A percentile compares a stretch with the other conserved stretches of the same genome.
Evolutionary conservation across 1,140 invertebrate genomes (phyloP).

Genomic region (Heliconius nattereri): DNA sequence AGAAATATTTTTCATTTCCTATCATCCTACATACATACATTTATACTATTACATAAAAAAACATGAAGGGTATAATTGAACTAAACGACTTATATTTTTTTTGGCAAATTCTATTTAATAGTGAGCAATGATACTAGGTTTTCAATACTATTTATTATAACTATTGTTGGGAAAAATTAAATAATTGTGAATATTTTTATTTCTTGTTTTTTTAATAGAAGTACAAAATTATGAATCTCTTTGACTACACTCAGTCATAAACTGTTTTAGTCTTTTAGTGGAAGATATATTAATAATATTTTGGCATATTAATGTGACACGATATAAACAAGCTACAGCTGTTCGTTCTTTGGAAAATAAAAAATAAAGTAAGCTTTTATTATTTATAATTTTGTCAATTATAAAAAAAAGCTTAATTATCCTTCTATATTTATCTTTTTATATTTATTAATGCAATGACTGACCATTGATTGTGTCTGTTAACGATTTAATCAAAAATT

Average conservation of each 20-base stretch:
- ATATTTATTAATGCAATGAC: too few relatives aligned
- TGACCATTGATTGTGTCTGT: too few relatives aligned
- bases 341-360: neutral
- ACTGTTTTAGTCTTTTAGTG: constrained; percentile 6
- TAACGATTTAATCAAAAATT: too few relatives aligned
- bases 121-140: neutral
- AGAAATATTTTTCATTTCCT: neutral
- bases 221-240: neutral
- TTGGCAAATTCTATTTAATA: constrained; percentile 7
- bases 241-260: neutral
- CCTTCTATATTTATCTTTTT: too few relatives aligned
- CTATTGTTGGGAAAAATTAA: neutral
- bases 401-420: too few relatives aligned
- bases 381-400: too few relatives aligned
- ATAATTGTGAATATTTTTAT: neutral
- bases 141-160: neutral
- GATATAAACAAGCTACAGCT: neutral
- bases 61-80: neutral
- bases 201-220: neutral
- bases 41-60: neutral
- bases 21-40: neutral
- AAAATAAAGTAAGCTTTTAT: neutral
- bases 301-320: constrained; percentile 3
- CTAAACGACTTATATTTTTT: neutral
- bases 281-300: constrained; percentile 11